A percentile compares a stretch with the other conserved stretches of the same genome.
Conservation (phyloP, 2,888 invertebrate species). For the Clistopyga incitator region DNA sequence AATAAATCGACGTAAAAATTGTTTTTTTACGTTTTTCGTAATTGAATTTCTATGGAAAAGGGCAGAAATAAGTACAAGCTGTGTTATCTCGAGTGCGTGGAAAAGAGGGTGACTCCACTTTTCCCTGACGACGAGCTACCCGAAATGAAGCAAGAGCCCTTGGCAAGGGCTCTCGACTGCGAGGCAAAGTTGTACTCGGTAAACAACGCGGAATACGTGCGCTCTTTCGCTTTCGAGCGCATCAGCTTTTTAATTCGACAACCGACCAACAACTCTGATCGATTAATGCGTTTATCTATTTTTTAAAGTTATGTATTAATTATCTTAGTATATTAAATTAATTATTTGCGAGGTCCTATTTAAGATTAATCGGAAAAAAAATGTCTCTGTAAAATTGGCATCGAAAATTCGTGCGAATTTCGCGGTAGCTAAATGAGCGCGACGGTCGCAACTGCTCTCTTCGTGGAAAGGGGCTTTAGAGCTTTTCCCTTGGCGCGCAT, state of each 20-base stretch:
- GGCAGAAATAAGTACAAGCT: not conserved
- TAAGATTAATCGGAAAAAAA: no score
- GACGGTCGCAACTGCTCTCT: constrained; percentile 71
- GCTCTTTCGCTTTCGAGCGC: not conserved
- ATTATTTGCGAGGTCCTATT: no score
- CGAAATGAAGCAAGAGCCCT: not conserved
- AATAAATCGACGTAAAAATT: no score
- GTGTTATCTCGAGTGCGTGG: not conserved
- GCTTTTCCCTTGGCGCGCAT: constrained; percentile 11
- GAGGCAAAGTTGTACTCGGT: not conserved
- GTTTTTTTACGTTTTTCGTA: no score
- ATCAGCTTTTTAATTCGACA: no score
- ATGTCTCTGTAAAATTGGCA: not conserved
- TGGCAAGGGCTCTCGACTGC: not conserved
- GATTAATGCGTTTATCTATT: no score
- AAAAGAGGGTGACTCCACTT: not conserved
- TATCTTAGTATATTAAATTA: no score
- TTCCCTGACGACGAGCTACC: not conserved
- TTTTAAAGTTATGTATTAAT: no score
- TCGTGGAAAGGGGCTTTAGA: not conserved
- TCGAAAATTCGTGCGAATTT: not conserved
- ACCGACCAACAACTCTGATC: no score
- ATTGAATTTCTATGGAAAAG: no score
- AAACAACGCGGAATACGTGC: not conserved
- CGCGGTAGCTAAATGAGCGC: constrained; percentile 57